phyloP scores from a whole-genome alignment of 1,140 invertebrate genomes.

The Drosophila lacertosa region DNA sequence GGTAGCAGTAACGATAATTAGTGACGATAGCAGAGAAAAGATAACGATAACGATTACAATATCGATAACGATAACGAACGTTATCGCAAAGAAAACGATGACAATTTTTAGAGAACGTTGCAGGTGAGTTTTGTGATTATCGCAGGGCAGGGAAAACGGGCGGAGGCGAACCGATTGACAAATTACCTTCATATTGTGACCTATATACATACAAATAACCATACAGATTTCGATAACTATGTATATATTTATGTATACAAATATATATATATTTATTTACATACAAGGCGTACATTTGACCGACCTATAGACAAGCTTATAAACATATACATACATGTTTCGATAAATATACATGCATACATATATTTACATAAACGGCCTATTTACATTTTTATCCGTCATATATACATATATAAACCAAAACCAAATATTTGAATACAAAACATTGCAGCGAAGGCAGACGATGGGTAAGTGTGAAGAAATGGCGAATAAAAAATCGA shows the following conservation, averaged over 20 bases:
- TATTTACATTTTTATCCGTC: conserved; percentile 33
- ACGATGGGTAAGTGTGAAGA: neutral
- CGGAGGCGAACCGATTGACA: conserved; percentile 23
- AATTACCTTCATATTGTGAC: conserved; percentile 43
- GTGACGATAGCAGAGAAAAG: conserved; percentile 25
- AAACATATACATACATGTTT: conserved; percentile 30
- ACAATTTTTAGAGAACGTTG: conserved; percentile 35
- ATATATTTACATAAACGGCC: conserved; percentile 36
- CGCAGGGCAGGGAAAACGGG: conserved; percentile 25
- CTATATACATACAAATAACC: conserved; percentile 34
- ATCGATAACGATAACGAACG: conserved; percentile 11
- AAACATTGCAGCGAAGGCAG: neutral
- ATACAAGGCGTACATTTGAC: no score
- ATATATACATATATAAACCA: neutral
- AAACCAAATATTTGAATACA: neutral
- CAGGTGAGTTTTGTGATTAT: conserved; percentile 47
- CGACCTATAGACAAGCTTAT: conserved; percentile 33
- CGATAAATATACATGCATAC: conserved; percentile 30
- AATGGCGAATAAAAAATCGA: neutral
- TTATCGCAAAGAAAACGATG: no score
- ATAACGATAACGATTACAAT: neutral
- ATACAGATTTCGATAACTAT: conserved; percentile 17
- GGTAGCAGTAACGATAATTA: neutral
- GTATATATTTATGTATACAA: no score
- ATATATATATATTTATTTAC: no score